phyloP scores from a whole-genome alignment of 53 echinoderm and acorn worm species.

The Crossaster papposus region DNA sequence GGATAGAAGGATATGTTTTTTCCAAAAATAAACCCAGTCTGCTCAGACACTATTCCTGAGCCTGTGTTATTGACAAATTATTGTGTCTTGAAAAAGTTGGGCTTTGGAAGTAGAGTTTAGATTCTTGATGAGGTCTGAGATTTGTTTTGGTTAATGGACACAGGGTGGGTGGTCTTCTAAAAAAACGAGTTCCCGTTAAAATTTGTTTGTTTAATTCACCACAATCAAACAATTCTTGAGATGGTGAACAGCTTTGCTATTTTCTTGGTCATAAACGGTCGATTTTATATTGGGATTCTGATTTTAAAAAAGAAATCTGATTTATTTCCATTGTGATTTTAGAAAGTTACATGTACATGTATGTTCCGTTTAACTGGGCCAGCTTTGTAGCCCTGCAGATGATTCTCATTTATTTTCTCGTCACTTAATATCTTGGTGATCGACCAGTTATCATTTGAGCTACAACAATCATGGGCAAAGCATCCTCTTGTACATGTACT shows the following conservation, averaged over 20 bases:
- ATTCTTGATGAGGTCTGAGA: background rate
- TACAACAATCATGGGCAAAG: background rate
- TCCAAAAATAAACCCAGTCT: background rate
- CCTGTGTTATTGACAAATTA: background rate
- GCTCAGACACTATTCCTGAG: background rate
- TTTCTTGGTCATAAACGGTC: background rate
- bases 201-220: too few species aligned
- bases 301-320: background rate
- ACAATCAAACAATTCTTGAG: too few species aligned
- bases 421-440: background rate
- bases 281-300: background rate
- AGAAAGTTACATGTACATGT: too few species aligned
- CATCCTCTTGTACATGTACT: background rate
- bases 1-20: background rate
- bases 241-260: too few species aligned
- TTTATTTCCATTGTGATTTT: background rate
- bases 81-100: background rate
- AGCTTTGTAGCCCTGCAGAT: background rate
- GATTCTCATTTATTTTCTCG: background rate
- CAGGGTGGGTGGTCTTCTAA: too few species aligned
- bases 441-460: background rate
- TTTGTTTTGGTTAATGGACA: background rate
- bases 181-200: too few species aligned
- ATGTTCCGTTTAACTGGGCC: background rate
- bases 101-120: background rate